Conservation (phyloP, 92 coral and sea anemone species). For the Umimayanthus kanabou region DNA sequence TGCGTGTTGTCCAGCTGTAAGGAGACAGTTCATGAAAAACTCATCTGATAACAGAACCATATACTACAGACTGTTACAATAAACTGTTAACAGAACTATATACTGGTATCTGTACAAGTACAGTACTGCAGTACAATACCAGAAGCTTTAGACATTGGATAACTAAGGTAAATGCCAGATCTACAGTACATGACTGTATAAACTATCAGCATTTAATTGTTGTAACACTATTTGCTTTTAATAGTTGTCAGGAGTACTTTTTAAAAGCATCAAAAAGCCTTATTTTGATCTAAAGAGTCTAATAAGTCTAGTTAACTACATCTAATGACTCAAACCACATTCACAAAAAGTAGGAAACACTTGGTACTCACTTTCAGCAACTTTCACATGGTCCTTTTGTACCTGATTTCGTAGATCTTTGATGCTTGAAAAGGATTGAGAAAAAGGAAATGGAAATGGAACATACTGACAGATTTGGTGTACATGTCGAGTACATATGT, state of each 20-base stretch:
- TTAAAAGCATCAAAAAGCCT: not conserved
- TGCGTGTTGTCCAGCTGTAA: conserved; percentile 24
- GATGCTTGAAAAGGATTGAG: conserved; percentile 62
- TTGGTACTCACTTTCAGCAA: conserved; percentile 69
- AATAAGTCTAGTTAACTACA: too few species aligned
- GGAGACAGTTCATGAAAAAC: not conserved
- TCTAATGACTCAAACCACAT: too few species aligned
- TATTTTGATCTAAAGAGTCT: too few species aligned
- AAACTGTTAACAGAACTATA: not conserved
- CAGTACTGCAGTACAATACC: too few species aligned
- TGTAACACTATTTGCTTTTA: not conserved
- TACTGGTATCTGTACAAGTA: not conserved
- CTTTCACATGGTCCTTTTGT: conserved; percentile 74
- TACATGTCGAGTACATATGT: too few species aligned
- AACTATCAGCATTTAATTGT: not conserved
- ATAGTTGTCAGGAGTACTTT: not conserved
- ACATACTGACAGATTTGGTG: too few species aligned
- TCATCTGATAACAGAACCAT: not conserved
- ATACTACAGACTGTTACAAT: not conserved
- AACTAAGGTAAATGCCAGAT: too few species aligned
- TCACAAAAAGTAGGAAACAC: too few species aligned
- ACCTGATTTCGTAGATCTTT: conserved; percentile 88
- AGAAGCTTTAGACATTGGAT: too few species aligned
- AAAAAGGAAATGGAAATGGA: not conserved
- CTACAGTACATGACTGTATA: too few species aligned